Conservation (phyloP, 2,797 vertebrate species). For the Muscicapa striata region DNA sequence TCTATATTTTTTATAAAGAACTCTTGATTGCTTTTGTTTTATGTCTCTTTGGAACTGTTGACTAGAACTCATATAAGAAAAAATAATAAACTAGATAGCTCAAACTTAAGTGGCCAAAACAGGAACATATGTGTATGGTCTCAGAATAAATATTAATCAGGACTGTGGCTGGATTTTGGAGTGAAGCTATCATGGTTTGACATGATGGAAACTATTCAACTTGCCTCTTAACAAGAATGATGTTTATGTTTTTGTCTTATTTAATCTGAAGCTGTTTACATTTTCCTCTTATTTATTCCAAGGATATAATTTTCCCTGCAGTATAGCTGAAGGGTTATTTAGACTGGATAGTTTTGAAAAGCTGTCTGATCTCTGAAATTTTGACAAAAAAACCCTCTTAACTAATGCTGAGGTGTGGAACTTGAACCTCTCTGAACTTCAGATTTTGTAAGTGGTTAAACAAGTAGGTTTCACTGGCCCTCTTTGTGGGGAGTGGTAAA, state of each 20-base stretch:
- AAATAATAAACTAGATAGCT: conserved; percentile 10
- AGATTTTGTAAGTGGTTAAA: background rate
- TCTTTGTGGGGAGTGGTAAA: background rate
- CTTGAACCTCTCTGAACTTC: background rate
- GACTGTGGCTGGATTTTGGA: background rate
- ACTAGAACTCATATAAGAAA: conserved; percentile 12
- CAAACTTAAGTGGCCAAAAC: background rate
- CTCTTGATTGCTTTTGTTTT: conserved; percentile 57
- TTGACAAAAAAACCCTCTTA: background rate
- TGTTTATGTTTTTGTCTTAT: background rate
- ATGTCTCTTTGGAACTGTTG: conserved; percentile 9
- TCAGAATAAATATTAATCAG: background rate
- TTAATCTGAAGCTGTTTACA: background rate
- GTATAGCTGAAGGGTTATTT: background rate
- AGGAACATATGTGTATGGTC: background rate
- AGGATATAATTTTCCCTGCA: background rate
- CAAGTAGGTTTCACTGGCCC: background rate
- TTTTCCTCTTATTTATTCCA: background rate
- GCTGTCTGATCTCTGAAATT: background rate
- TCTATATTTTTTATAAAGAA: conserved; percentile 31
- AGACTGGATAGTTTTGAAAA: background rate
- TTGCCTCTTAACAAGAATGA: background rate
- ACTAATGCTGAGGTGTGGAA: background rate
- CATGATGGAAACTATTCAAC: background rate
- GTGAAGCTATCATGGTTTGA: background rate